Base-by-base conservation (phyloP, 2,113 vertebrate species). In the Podarcis muralis region DNA sequence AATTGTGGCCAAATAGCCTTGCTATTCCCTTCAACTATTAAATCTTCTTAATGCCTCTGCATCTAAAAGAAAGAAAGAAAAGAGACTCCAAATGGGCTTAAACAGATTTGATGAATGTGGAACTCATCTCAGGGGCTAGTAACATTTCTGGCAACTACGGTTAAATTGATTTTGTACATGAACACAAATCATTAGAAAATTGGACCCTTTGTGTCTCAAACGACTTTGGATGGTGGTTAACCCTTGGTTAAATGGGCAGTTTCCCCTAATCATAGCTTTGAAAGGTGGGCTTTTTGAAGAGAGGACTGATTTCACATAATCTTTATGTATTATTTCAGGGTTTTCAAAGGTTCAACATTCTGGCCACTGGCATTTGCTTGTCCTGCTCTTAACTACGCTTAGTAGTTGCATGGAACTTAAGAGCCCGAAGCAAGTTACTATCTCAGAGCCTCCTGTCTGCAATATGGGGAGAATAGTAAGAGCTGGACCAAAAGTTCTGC, bases 81-180 rank as follows among this genome's bases (percentile, higher is more conserved):
- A 84, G 35, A 27, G 43, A 20, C 89, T 95, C 75, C 92, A 97
- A 96, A 95, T 96, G 92, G 92, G 80, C 93, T 95, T 95, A 93
- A 96, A 93, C 91, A 93, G 91, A 91, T 94, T 96, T 97, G 93
- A 95, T 85, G 1, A 97, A 96, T 95, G 90, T 89, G 89, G 95
- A 95, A 94, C 91, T 95, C 95, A 89, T 87, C 85, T 94, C 85
- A 88, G 62, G 89, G 74, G 72, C 92, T 93, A 94, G 87, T 92
- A 97, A 92, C 94, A 95, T 95, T 97, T 97, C 90, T 83, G 96
- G 95, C 96, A 96, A 95, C 83, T 92, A 87, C 91, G 94, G 93
- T 96, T 96, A 96, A 94, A 93, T 95, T 97, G 95, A 96, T 95
- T 86, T 96, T 96, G 95, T 91, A 30, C 87, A 35, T 89, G 90